phyloP scores from a whole-genome alignment of 2,888 invertebrate species.

The Drymonia ruficornis region DNA sequence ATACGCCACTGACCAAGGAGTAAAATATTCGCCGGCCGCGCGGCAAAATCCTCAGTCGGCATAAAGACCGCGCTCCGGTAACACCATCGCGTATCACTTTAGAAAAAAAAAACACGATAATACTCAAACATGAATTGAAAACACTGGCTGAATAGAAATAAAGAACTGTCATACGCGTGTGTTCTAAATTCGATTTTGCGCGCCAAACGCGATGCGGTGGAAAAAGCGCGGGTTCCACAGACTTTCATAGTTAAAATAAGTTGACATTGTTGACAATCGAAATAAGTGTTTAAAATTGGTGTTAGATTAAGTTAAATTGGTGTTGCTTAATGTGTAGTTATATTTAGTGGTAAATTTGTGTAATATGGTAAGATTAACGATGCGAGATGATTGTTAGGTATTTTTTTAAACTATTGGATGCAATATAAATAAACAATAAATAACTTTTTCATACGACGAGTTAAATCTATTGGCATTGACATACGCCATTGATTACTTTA shows the following conservation, averaged over 20 bases:
- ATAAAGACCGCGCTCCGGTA: constrained; percentile 63
- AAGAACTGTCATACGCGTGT: constrained; percentile 54
- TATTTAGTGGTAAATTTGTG: constrained; percentile 41
- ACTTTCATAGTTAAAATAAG: constrained; percentile 36
- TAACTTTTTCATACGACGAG: too few species aligned
- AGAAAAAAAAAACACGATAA: constrained; percentile 37
- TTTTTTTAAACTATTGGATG: too few species aligned
- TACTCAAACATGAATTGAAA: constrained; percentile 46
- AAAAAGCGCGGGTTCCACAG: constrained; percentile 33
- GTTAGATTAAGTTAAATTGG: constrained; percentile 16
- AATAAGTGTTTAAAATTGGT: constrained; percentile 23
- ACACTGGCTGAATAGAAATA: constrained; percentile 52
- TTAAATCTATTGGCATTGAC: too few species aligned
- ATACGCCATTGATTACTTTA: background rate
- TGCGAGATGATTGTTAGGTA: constrained; percentile 35
- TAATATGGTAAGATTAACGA: constrained; percentile 47
- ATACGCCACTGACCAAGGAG: constrained; percentile 71
- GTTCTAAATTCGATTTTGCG: constrained; percentile 62
- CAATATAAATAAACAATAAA: too few species aligned
- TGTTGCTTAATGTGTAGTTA: constrained; percentile 25
- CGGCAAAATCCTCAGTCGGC: constrained; percentile 71
- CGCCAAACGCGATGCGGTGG: constrained; percentile 52
- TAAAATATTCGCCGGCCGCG: constrained; percentile 49
- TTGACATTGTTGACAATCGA: constrained; percentile 37
- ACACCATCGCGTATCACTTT: constrained; percentile 51